Evolutionary conservation across 2,113 vertebrate genomes (phyloP).

Genomic region (Platysternon megacephalum): DNA sequence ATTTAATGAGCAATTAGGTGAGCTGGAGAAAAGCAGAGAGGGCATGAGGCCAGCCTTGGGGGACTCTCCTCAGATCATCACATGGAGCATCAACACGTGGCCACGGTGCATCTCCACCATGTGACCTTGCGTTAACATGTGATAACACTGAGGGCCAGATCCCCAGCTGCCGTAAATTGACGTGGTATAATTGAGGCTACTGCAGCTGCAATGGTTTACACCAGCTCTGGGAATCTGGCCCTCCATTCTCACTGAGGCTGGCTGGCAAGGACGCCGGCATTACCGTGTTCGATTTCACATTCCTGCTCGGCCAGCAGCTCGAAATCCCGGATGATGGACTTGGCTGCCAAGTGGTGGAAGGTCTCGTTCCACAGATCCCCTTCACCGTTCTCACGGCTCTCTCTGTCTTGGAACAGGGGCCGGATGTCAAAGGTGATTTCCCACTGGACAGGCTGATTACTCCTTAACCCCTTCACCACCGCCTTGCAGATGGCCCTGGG

Average conservation of each 20-base stretch:
- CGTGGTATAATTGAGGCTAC: background rate
- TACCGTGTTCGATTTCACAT: conserved; percentile 93
- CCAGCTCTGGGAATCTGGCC: background rate
- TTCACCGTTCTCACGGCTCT: conserved; percentile 75
- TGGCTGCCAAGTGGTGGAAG: conserved; percentile 93
- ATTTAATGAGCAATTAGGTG: background rate
- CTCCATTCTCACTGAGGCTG: background rate
- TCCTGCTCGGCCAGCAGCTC: conserved; percentile 90
- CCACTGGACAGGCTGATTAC: conserved; percentile 86
- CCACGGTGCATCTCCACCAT: background rate
- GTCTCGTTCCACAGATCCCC: conserved; percentile 92
- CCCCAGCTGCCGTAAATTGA: background rate
- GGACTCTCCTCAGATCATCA: background rate
- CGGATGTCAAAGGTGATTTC: conserved; percentile 90
- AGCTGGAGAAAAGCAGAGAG: background rate
- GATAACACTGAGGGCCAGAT: background rate
- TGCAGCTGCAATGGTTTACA: rapidly evolving
- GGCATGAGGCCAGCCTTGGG: background rate
- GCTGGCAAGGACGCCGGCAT: background rate
- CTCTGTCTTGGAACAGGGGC: conserved; percentile 80
- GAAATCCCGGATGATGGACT: conserved; percentile 92
- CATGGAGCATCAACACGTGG: background rate
- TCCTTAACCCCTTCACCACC: conserved; percentile 87
- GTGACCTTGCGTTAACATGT: background rate
- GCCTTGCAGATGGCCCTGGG: conserved; percentile 82